Conservation (phyloP, 2,888 invertebrate genomes). For the Tiphia femorata region DNA sequence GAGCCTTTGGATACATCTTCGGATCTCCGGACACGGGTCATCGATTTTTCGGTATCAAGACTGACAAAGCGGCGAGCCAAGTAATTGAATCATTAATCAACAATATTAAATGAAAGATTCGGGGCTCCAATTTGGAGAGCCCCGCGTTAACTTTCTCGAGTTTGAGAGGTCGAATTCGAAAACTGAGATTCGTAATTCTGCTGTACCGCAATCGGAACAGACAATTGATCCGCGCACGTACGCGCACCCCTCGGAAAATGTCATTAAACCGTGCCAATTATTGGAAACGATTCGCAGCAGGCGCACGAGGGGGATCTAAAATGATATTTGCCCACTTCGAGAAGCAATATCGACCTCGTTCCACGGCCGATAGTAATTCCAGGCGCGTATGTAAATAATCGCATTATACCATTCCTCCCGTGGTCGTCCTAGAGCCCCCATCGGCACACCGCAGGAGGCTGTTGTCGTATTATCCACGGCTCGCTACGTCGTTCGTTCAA, state of each 20-base stretch:
- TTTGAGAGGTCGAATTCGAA: no score
- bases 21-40: constrained; percentile 97
- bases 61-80: constrained; percentile 97
- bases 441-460: constrained; percentile 43
- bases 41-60: constrained; percentile 98
- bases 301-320: constrained; percentile 43
- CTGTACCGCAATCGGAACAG: no score
- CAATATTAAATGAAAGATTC: neutral
- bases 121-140: neutral
- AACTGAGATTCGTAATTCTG: no score
- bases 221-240: neutral
- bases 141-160: neutral
- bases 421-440: constrained; percentile 15
- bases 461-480: constrained; percentile 52
- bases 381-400: constrained; percentile 63
- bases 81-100: constrained; percentile 65
- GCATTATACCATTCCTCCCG: constrained; percentile 52
- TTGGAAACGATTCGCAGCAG: constrained; percentile 28
- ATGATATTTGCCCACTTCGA: constrained; percentile 60
- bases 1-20: constrained; percentile 98
- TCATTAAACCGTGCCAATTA: constrained; percentile 36
- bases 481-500: constrained; percentile 45
- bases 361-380: constrained; percentile 43
- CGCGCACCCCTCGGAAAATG: no score
- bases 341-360: constrained; percentile 52